Base-by-base conservation (phyloP, 2,888 invertebrate species). In the Aphrophora alni region DNA sequence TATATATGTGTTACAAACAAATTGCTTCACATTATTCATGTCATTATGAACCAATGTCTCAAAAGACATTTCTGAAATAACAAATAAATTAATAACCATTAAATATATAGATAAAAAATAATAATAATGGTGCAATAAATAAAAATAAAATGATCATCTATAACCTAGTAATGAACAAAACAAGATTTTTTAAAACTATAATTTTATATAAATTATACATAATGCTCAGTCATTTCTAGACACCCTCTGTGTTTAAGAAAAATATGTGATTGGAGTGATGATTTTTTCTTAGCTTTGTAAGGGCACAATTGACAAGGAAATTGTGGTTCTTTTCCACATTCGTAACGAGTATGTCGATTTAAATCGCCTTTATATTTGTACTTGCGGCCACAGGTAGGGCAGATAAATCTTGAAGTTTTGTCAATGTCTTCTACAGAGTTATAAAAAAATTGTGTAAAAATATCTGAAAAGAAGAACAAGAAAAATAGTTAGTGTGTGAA, bases 231-330 rank as follows among this genome's bases (percentile, higher is more conserved):
- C n/a, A n/a, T n/a, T n/a, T n/a, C n/a, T n/a, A n/a, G n/a, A n/a
- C n/a, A n/a, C n/a, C n/a, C n/a, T n/a, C 33, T 24, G 44, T 77
- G 77, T 12, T 44, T 71, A 25, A 21, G 27, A 0, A 69, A 38
- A 10, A 78, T n/a, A 28, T 78, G 78, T 0, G 70, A 10, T 25
- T 68, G 68, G 1, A 77, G 24, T 72, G 75, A 81, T 83, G 70
- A 71, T 81, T 94, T 94, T 88, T 94, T 94, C 87, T 95, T 94
- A 87, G 94, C 94, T 86, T 94, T 92, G 88, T 94, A 94, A 12
- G 77, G 80, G 73, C 84, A 33, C 80, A 8, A 3, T 86, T 83
- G 85, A 24, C 44, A 12, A 51, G 26, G 38, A 76, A 44, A 21
- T 24, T 38, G 24, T 10, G 77, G 77, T 21, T 77, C 51, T 68